phyloP scores from a whole-genome alignment of 2,797 vertebrate species.

The Scyliorhinus canicula region DNA sequence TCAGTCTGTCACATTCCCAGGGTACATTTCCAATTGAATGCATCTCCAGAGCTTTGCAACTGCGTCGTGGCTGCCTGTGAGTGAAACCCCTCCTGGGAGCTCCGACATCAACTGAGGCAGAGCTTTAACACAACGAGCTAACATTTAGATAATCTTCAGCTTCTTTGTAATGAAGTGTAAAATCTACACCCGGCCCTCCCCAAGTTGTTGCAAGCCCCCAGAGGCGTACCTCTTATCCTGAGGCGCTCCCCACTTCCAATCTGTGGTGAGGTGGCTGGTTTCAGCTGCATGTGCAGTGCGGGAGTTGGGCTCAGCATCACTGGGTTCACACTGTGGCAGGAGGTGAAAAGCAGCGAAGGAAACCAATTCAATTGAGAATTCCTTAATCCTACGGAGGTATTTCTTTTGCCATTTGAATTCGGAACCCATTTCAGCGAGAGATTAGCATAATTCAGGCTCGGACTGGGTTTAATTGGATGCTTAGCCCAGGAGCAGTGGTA shows the following conservation, averaged over 20 bases:
- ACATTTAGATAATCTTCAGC: neutral
- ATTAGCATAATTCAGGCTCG: neutral
- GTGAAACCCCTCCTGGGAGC: neutral
- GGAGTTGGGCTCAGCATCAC: neutral
- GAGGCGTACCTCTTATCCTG: too few relatives aligned
- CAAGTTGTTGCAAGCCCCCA: neutral
- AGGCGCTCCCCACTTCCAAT: neutral
- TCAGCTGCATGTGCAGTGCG: neutral
- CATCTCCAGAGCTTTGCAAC: neutral
- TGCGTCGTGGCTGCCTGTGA: neutral
- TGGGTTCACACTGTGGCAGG: neutral
- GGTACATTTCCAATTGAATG: neutral
- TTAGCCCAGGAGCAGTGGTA: neutral
- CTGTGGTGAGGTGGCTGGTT: neutral
- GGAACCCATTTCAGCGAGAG: too few relatives aligned
- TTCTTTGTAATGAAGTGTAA: too few relatives aligned
- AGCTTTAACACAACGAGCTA: neutral
- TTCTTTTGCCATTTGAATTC: neutral
- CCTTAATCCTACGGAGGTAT: neutral
- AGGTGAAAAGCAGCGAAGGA: neutral
- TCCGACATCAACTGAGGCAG: neutral
- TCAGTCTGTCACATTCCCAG: neutral
- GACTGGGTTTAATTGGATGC: neutral
- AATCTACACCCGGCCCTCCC: too few relatives aligned
- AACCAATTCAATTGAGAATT: neutral